Evolutionary conservation across 1,140 invertebrate species (phyloP).

Genomic region (Drosophila neocordata): DNA sequence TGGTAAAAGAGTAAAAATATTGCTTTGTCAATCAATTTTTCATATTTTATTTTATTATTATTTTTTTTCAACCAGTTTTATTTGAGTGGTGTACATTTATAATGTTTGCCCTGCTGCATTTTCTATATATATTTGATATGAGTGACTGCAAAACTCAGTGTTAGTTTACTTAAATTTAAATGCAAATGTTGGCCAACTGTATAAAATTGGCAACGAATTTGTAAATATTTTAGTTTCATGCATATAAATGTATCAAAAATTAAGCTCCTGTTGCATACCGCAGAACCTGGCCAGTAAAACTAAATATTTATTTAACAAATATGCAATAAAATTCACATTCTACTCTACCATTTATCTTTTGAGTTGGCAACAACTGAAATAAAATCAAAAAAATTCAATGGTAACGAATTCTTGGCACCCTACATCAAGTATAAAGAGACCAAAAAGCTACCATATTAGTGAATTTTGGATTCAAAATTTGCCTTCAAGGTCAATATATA

Average conservation of each 20-base stretch:
- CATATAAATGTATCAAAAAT: constrained; percentile 26
- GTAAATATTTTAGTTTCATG: constrained; percentile 54
- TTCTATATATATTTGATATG: background rate
- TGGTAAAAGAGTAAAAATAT: background rate
- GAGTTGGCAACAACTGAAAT: background rate
- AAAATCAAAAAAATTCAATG: background rate
- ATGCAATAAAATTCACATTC: constrained; percentile 46
- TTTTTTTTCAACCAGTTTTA: background rate
- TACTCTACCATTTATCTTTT: constrained; percentile 7
- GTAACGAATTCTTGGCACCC: background rate
- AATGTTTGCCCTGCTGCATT: background rate
- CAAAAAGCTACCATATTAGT: too few species aligned
- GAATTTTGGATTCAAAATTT: too few species aligned
- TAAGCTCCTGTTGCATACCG: constrained; percentile 31
- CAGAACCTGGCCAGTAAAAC: constrained; percentile 23
- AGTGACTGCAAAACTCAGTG: background rate
- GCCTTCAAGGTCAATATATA: background rate
- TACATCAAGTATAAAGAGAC: background rate
- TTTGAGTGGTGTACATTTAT: background rate
- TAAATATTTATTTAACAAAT: constrained; percentile 58
- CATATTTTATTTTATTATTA: too few species aligned
- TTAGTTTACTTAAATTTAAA: constrained; percentile 26
- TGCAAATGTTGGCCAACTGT: constrained; percentile 33
- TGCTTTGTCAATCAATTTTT: background rate
- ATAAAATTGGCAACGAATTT: constrained; percentile 54